A percentile compares a stretch with the other conserved stretches of the same genome.
phyloP scores from a whole-genome alignment of 1,140 invertebrate species.

The Aleiodes sp. region DNA sequence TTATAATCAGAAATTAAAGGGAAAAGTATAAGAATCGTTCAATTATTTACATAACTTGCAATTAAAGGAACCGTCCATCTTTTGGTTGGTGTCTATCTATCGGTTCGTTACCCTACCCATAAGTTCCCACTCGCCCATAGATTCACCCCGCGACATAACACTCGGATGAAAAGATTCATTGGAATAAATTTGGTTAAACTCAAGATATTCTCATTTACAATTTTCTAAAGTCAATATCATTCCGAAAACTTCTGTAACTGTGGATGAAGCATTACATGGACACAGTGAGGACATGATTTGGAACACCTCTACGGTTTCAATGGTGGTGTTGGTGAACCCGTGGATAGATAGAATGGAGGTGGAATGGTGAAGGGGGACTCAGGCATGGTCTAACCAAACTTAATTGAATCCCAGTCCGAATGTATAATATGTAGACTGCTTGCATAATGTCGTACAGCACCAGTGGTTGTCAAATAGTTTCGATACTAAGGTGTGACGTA shows the following conservation, averaged over 20 bases:
- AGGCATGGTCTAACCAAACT: constrained; percentile 53
- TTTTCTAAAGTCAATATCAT: background rate
- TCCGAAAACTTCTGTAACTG: background rate
- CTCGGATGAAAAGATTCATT: background rate
- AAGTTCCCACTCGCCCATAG: too few species aligned
- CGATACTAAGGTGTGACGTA: constrained; percentile 29
- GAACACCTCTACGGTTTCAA: constrained; percentile 9
- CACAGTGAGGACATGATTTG: background rate
- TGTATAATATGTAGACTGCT: constrained; percentile 68
- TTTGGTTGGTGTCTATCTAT: too few species aligned
- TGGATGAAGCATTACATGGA: background rate
- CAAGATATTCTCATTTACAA: background rate
- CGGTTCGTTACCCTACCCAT: too few species aligned
- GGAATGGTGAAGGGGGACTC: background rate
- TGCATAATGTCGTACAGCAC: constrained; percentile 63
- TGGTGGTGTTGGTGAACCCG: constrained; percentile 2
- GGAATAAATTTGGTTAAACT: background rate
- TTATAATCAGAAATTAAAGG: too few species aligned
- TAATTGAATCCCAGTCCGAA: constrained; percentile 68
- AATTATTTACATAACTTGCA: too few species aligned
- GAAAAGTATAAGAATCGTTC: too few species aligned
- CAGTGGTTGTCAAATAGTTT: constrained; percentile 52
- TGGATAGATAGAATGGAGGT: constrained; percentile 7
- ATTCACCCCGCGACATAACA: too few species aligned
- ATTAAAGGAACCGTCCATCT: too few species aligned